Conservation (phyloP, 1,140 invertebrate genomes). For the Delia radicum region DNA sequence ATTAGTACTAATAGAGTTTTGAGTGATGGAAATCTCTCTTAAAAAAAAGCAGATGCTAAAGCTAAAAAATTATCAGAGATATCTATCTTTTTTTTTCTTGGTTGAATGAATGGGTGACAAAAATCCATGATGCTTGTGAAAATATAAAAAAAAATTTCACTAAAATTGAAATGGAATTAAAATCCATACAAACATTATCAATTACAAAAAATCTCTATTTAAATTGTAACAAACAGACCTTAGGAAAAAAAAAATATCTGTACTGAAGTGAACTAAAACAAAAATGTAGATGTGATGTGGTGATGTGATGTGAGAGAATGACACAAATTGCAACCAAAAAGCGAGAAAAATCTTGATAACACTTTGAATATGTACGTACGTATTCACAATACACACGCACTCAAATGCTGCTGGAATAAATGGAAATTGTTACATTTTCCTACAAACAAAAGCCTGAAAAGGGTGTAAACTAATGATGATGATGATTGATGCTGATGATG, state of each 20-base stretch:
- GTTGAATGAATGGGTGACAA: neutral
- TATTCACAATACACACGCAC: neutral
- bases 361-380: neutral
- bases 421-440: neutral
- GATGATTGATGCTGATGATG: neutral
- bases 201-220: neutral
- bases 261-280: neutral
- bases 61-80: neutral
- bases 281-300: neutral
- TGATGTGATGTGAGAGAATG: neutral
- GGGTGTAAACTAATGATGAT: neutral
- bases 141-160: neutral
- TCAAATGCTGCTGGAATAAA: neutral
- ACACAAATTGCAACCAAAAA: constrained; percentile 4
- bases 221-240: neutral
- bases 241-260: neutral
- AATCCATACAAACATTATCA: neutral
- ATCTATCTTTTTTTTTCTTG: too few relatives aligned
- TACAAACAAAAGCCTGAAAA: neutral
- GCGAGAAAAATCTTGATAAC: constrained; percentile 1
- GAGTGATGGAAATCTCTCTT: neutral
- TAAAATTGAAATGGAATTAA: neutral
- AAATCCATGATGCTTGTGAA: neutral
- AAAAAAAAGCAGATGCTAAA: neutral
- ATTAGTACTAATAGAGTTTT: neutral